Percentiles rank a stretch among this genome's conserved stretches.
Conservation (phyloP, 2,797 vertebrate species). For the Clarias fuscus region DNA sequence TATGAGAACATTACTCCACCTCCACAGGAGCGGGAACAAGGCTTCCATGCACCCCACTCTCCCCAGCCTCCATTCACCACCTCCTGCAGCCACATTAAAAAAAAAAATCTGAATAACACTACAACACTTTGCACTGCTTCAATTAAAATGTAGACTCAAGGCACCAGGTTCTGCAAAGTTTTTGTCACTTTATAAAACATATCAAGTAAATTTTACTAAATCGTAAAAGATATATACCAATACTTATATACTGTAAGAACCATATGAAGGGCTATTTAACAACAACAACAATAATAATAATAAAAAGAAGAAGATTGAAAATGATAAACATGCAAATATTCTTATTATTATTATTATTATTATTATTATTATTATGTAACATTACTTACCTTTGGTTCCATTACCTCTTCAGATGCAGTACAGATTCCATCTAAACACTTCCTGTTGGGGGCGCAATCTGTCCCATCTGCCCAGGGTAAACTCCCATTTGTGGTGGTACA, state of each 20-base stretch:
- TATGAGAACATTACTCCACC: constrained; percentile 94
- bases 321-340: not conserved
- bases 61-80: constrained; percentile 89
- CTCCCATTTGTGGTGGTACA: constrained; percentile 92
- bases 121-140: not conserved
- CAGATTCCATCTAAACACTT: constrained; percentile 83
- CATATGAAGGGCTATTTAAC: not conserved
- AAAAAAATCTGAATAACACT: constrained; percentile 9
- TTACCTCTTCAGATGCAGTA: constrained; percentile 49
- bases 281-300: too few species aligned
- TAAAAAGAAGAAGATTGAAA: not conserved
- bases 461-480: constrained; percentile 91
- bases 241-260: too few species aligned
- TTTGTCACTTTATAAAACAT: not conserved
- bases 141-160: not conserved
- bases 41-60: constrained; percentile 86
- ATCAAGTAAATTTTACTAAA: not conserved
- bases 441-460: constrained; percentile 69
- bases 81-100: constrained; percentile 66
- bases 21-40: constrained; percentile 90
- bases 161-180: not conserved
- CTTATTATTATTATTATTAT: not conserved
- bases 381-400: constrained; percentile 49
- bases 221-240: not conserved
- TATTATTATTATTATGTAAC: not conserved